phyloP scores from a whole-genome alignment of 1,140 invertebrate species.

The Pissodes strobi region DNA sequence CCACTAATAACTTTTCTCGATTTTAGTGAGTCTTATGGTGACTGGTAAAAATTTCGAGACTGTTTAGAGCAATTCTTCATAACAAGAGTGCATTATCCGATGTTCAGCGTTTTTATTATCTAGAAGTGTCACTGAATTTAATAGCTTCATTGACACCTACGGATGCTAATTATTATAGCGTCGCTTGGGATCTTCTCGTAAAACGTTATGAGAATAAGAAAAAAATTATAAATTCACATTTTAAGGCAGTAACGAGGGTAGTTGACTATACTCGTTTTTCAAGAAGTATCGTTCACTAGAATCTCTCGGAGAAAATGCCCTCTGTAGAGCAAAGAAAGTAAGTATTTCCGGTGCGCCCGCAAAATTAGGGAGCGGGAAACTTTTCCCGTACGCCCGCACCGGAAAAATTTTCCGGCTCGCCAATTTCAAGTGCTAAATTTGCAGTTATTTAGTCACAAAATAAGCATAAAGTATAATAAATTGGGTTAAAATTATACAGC shows the following conservation, averaged over 20 bases:
- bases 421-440: too few relatives aligned
- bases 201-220: slow-evolving; percentile 22
- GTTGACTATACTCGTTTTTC: slow-evolving; percentile 8
- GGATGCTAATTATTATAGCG: slow-evolving; percentile 14
- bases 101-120: slow-evolving; percentile 46
- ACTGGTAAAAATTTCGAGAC: slow-evolving; percentile 49
- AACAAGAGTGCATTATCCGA: slow-evolving; percentile 36
- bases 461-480: too few relatives aligned
- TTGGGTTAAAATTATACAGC: too few relatives aligned
- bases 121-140: slow-evolving; percentile 38
- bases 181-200: slow-evolving; percentile 17
- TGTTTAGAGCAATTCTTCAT: slow-evolving; percentile 47
- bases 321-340: too few relatives aligned
- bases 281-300: slow-evolving; percentile 15
- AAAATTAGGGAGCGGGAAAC: too few relatives aligned
- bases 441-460: too few relatives aligned
- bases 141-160: slow-evolving; percentile 20
- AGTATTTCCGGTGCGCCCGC: too few relatives aligned
- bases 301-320: slow-evolving; percentile 1
- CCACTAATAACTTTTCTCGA: slow-evolving; percentile 30
- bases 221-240: slow-evolving; percentile 21
- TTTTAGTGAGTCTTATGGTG: slow-evolving; percentile 44
- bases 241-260: slow-evolving; percentile 7
- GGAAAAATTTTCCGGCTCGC: too few relatives aligned
- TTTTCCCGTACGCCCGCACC: too few relatives aligned